Conservation (phyloP, 2,113 vertebrate genomes). For the Ceyx melanurus region DNA sequence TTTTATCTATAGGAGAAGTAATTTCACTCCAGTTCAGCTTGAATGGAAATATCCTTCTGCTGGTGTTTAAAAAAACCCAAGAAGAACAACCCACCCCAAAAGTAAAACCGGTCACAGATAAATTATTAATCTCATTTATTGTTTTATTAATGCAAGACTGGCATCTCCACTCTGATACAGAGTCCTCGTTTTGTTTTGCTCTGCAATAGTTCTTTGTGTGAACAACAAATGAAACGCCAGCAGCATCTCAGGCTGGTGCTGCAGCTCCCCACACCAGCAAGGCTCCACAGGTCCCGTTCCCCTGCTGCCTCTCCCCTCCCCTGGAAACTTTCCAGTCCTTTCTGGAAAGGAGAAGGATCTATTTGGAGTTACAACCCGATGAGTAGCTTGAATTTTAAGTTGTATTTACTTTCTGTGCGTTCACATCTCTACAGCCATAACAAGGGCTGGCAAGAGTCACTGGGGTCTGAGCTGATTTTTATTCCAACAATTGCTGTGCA, state of each 20-base stretch:
- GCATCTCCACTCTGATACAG: conserved; percentile 47
- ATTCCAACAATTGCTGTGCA: conserved; percentile 61
- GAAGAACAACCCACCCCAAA: conserved; percentile 36
- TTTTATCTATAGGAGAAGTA: conserved; percentile 44
- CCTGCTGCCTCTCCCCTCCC: neutral
- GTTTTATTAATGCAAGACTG: conserved; percentile 73
- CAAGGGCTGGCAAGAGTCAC: conserved; percentile 59
- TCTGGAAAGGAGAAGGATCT: neutral
- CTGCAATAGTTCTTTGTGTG: conserved; percentile 8
- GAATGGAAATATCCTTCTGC: conserved; percentile 43
- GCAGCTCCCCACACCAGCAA: neutral
- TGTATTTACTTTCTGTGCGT: conserved; percentile 32
- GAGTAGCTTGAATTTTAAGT: conserved; percentile 32
- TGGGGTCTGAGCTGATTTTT: conserved; percentile 59
- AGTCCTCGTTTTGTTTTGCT: conserved; percentile 39
- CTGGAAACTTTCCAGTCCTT: neutral
- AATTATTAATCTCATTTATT: conserved; percentile 76
- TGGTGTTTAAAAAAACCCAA: neutral
- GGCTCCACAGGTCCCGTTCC: conserved; percentile 4
- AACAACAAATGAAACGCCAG: conserved; percentile 23
- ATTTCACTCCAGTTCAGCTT: conserved; percentile 52
- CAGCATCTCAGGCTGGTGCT: neutral
- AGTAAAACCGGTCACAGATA: conserved; percentile 44
- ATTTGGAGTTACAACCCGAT: neutral
- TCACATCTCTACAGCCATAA: conserved; percentile 28